Conservation (phyloP, 2,113 vertebrate species). For the Seriola dumerili region DNA sequence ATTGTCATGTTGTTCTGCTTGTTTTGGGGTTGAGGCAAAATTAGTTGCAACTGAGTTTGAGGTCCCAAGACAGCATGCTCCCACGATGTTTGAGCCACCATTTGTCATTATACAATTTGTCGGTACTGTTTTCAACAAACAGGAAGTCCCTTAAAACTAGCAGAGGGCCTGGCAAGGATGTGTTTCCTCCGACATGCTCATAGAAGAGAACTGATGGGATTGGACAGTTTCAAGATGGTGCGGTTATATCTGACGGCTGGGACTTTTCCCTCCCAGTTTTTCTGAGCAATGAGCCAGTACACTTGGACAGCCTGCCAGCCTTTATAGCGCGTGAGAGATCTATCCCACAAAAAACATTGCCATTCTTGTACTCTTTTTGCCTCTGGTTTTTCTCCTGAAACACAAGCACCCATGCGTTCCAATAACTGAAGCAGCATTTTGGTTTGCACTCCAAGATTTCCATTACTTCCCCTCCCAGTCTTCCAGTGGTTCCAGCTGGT, state of each 20-base stretch:
- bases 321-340: slow-evolving; percentile 64
- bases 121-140: slow-evolving; percentile 76
- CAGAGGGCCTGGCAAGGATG: slow-evolving; percentile 61
- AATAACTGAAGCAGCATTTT: slow-evolving; percentile 73
- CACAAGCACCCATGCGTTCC: slow-evolving; percentile 67
- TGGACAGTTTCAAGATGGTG: slow-evolving; percentile 81
- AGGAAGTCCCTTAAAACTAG: slow-evolving; percentile 81
- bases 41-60: slow-evolving; percentile 79
- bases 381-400: slow-evolving; percentile 73
- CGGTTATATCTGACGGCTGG: slow-evolving; percentile 79
- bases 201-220: slow-evolving; percentile 71
- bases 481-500: slow-evolving; percentile 80
- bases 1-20: slow-evolving; percentile 80
- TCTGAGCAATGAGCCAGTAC: slow-evolving; percentile 61
- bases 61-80: slow-evolving; percentile 72
- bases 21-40: slow-evolving; percentile 78
- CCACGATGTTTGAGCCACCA: slow-evolving; percentile 70
- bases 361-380: slow-evolving; percentile 74
- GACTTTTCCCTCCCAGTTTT: slow-evolving; percentile 65
- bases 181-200: slow-evolving; percentile 64
- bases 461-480: slow-evolving; percentile 67
- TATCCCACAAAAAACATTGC: slow-evolving; percentile 75
- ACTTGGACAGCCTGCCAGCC: slow-evolving; percentile 68
- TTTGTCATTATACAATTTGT: slow-evolving; percentile 84
- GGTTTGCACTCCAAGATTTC: slow-evolving; percentile 71